These are phyloP conservation scores for Aleiodes alternator DNA, from an alignment of 2,888 invertebrate species.

Conservation along the genomic window DNA sequence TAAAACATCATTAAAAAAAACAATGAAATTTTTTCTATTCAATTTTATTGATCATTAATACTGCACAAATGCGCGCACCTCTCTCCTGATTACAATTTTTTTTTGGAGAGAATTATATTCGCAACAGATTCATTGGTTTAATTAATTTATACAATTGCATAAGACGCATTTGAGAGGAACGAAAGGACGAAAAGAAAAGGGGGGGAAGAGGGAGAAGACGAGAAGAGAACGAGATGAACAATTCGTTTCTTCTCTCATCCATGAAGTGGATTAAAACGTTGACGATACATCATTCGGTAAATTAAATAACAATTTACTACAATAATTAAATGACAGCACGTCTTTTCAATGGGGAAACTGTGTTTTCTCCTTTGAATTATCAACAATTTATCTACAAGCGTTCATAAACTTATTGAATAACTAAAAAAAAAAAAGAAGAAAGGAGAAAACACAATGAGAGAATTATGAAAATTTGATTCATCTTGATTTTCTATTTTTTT, in stretches of 20 bases:
- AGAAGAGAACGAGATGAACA: neutral
- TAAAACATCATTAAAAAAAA: too few species aligned
- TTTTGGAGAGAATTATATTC: slow-evolving; percentile 53
- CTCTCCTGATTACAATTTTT: slow-evolving; percentile 53
- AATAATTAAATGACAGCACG: slow-evolving; percentile 7
- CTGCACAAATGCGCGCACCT: slow-evolving; percentile 66
- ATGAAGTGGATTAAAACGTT: slow-evolving; percentile 4
- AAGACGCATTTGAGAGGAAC: neutral
- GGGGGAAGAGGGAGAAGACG: too few species aligned
- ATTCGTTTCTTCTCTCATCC: neutral
- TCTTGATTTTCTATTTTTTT: slow-evolving; percentile 36
- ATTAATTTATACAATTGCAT: slow-evolving; percentile 59
- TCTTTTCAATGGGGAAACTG: neutral
- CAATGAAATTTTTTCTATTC: slow-evolving; percentile 51
- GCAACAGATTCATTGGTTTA: slow-evolving; percentile 56
- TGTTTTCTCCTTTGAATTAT: slow-evolving; percentile 32
- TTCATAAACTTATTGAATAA: slow-evolving; percentile 43
- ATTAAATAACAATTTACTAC: slow-evolving; percentile 34
- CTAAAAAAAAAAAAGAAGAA: slow-evolving; percentile 15
- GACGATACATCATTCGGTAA: slow-evolving; percentile 4
- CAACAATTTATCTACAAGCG: slow-evolving; percentile 50
- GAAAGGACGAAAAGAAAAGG: slow-evolving; percentile 2
- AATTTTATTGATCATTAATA: slow-evolving; percentile 70
- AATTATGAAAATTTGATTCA: slow-evolving; percentile 38
- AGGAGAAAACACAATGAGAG: slow-evolving; percentile 20